Base-by-base conservation (phyloP, 2,797 vertebrate genomes). In the Falco concolor region DNA sequence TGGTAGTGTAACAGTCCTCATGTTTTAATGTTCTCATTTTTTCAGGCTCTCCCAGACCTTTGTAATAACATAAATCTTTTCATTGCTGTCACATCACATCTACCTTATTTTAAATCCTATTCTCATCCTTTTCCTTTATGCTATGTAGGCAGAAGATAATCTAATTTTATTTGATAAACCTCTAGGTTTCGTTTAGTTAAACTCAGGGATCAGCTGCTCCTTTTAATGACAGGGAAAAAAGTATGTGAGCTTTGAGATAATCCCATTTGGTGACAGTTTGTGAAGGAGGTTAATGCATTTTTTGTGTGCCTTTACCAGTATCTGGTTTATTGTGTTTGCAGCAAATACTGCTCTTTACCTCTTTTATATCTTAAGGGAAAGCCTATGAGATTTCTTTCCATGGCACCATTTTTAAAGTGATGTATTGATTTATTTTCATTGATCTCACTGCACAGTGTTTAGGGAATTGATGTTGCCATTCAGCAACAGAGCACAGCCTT, bases 131-230 rank as follows among this genome's bases (percentile, higher is more conserved):
- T 72, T 77, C 54, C 47, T 90, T 90, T 95, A 42, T 44, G 63
- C 38, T 87, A 36, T 75, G 32, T 77, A 76, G 68, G 72, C 68
- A 93, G 57, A 67, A 89, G 25, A 64, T 95, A 89, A 95, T 96
- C 74, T 80, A 36, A 44, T 95, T 96, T 96, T 69, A 61, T 95
- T 83, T 92, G 47, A 59, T 93, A 94, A 95, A 89, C 53, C 68
- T 94, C 57, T 57, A 60, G n/a, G 12, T 92, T 96, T 91, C 89
- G 53, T 89, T 93, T 78, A 17, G 2, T 76, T 79, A 89, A 94
- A 85, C 78, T 82, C 34, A 38, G 44, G 53, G 68, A 53, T 90
- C 36, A 93, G 45, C 57, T 84, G 28, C 25, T 60, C 2, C 17
- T 93, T n/a, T 72, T 82, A 80, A 68, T 61, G 50, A 40, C 68